phyloP scores from a whole-genome alignment of 2,888 invertebrate genomes.

The Melinaea marsaeus region DNA sequence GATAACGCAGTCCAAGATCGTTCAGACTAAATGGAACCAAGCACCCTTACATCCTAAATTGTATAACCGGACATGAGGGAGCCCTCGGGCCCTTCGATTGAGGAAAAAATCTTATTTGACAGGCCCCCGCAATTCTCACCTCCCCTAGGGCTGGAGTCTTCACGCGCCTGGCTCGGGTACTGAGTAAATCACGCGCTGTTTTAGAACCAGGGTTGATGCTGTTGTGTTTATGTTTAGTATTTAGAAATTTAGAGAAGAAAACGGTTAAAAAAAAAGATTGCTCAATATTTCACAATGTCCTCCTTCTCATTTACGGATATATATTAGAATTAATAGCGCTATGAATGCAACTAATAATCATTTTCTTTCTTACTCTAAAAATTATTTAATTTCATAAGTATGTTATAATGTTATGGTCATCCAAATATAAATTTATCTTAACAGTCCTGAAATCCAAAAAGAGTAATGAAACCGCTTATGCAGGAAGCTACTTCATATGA shows the following conservation, averaged over 20 bases:
- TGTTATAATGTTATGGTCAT: constrained; percentile 13
- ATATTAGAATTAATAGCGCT: not conserved
- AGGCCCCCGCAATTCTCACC: constrained; percentile 64
- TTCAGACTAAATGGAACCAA: constrained; percentile 28
- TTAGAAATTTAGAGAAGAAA: not conserved
- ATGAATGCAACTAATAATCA: too few species aligned
- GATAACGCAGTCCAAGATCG: constrained; percentile 9
- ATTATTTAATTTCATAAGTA: constrained; percentile 12
- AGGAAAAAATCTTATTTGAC: constrained; percentile 76
- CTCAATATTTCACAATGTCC: not conserved
- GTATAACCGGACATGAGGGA: constrained; percentile 55
- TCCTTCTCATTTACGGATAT: not conserved
- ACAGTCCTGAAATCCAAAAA: constrained; percentile 39
- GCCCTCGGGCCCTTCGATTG: constrained; percentile 53
- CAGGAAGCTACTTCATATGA: constrained; percentile 73
- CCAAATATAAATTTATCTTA: constrained; percentile 18
- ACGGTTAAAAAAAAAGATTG: not conserved
- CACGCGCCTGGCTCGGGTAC: constrained; percentile 40
- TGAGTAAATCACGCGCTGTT: constrained; percentile 47
- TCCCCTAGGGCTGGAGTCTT: constrained; percentile 46
- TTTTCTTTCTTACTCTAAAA: not conserved
- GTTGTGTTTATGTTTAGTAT: constrained; percentile 34
- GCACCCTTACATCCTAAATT: constrained; percentile 52
- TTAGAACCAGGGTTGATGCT: constrained; percentile 31
- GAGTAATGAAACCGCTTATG: constrained; percentile 72